Evolutionary conservation across 2,888 invertebrate species (phyloP).

Genomic region (Ferdinandea cuprea): DNA sequence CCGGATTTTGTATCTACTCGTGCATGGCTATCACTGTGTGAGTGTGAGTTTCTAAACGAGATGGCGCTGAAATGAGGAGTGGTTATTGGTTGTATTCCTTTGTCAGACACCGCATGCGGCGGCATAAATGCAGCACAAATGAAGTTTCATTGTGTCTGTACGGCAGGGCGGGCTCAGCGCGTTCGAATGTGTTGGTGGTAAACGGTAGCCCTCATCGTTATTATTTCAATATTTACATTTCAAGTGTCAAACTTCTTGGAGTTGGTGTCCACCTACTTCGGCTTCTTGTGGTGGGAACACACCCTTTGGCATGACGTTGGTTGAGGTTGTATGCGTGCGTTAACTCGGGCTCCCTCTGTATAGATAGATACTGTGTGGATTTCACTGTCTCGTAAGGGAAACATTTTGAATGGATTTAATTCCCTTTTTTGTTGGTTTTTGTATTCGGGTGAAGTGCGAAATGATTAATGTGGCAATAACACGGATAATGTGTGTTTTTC

Average conservation of each 20-base stretch:
- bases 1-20: conserved; percentile 65
- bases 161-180: conserved; percentile 36
- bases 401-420: conserved; percentile 43
- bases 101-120: conserved; percentile 31
- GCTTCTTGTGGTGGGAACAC: conserved; percentile 66
- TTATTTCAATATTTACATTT: conserved; percentile 71
- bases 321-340: conserved; percentile 6
- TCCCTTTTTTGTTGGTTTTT: conserved; percentile 60
- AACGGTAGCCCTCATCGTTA: conserved; percentile 64
- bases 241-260: conserved; percentile 68
- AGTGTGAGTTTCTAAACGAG: conserved; percentile 53
- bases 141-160: conserved; percentile 11
- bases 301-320: conserved; percentile 46
- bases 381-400: conserved; percentile 31
- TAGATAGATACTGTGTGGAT: not conserved
- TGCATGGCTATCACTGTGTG: conserved; percentile 43
- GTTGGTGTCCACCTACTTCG: conserved; percentile 71
- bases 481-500: conserved; percentile 74
- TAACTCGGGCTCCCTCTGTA: conserved; percentile 5
- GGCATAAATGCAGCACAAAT: not conserved
- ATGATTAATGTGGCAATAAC: conserved; percentile 75
- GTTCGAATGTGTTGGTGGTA: not conserved
- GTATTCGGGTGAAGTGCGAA: conserved; percentile 70
- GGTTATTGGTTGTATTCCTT: conserved; percentile 17
- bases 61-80: conserved; percentile 74